phyloP scores from a whole-genome alignment of 2,888 invertebrate genomes.

The Artemia sinica region DNA sequence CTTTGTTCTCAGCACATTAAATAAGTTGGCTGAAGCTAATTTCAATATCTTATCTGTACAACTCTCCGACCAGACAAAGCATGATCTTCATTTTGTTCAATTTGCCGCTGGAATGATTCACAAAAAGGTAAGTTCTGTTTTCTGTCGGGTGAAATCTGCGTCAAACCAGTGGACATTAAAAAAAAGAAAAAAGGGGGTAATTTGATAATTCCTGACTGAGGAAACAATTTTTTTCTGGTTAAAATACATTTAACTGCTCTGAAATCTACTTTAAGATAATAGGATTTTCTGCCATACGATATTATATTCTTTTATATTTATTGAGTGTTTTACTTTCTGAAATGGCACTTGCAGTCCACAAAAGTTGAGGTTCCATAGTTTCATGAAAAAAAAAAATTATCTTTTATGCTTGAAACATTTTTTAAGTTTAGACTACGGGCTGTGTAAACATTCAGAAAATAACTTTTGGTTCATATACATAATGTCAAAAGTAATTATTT shows the following conservation, averaged over 20 bases:
- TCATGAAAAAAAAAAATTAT: no score
- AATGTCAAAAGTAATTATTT: no score
- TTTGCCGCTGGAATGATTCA: background rate
- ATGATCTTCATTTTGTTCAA: background rate
- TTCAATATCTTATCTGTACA: background rate
- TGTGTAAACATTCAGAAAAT: no score
- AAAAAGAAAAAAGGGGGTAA: background rate
- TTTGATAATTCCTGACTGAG: background rate
- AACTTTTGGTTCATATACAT: no score
- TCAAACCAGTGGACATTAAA: background rate
- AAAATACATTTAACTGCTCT: background rate
- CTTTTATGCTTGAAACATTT: no score
- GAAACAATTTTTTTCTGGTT: background rate
- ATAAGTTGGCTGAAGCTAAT: conserved; percentile 11
- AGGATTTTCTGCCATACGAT: no score
- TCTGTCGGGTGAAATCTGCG: background rate
- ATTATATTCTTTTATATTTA: no score
- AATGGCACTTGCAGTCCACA: no score
- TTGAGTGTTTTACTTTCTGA: no score
- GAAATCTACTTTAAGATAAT: no score
- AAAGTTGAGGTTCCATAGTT: no score
- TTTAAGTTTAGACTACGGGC: no score
- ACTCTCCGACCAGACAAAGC: background rate
- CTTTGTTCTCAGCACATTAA: background rate
- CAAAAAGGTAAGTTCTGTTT: conserved; percentile 1